These are phyloP conservation scores for Polymixis flavicincta DNA, from an alignment of 2,888 invertebrate genomes.

Conservation along the genomic window DNA sequence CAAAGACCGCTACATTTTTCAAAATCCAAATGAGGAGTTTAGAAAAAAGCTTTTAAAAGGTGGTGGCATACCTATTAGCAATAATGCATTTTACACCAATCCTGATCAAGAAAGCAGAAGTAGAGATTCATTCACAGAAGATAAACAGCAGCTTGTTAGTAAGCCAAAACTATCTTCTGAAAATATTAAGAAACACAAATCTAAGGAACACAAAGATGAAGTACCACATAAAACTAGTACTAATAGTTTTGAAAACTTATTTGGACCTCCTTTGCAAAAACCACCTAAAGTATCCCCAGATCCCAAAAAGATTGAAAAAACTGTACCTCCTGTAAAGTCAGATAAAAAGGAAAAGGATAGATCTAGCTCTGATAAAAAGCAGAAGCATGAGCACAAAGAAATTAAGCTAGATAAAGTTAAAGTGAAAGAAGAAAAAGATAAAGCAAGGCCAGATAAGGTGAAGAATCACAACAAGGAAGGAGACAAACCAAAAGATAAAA, in stretches of 20 bases:
- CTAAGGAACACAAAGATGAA: constrained; percentile 90
- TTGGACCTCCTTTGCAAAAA: constrained; percentile 96
- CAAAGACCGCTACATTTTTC: constrained; percentile 96
- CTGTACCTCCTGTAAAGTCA: constrained; percentile 77
- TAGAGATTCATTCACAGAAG: constrained; percentile 90
- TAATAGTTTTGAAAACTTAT: constrained; percentile 94
- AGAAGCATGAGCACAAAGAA: constrained; percentile 88
- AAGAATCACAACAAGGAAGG: constrained; percentile 91
- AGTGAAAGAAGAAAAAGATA: constrained; percentile 87
- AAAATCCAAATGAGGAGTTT: constrained; percentile 97
- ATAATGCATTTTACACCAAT: constrained; percentile 86
- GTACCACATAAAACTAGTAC: constrained; percentile 90
- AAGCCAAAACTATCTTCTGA: constrained; percentile 93
- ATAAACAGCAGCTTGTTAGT: constrained; percentile 91
- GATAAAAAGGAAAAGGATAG: constrained; percentile 91
- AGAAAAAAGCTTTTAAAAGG: constrained; percentile 96
- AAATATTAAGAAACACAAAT: constrained; percentile 91
- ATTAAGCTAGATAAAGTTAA: constrained; percentile 86
- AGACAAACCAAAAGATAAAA: constrained; percentile 90
- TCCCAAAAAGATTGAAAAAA: constrained; percentile 89
- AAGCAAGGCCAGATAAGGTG: constrained; percentile 85
- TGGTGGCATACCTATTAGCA: constrained; percentile 92
- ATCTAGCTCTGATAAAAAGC: constrained; percentile 86
- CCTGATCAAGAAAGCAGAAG: constrained; percentile 90
- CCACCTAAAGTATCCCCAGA: constrained; percentile 93